Percentiles rank a stretch among this genome's conserved stretches.
phyloP scores from a whole-genome alignment of 2,113 vertebrate species.

The Furnarius figulus region DNA sequence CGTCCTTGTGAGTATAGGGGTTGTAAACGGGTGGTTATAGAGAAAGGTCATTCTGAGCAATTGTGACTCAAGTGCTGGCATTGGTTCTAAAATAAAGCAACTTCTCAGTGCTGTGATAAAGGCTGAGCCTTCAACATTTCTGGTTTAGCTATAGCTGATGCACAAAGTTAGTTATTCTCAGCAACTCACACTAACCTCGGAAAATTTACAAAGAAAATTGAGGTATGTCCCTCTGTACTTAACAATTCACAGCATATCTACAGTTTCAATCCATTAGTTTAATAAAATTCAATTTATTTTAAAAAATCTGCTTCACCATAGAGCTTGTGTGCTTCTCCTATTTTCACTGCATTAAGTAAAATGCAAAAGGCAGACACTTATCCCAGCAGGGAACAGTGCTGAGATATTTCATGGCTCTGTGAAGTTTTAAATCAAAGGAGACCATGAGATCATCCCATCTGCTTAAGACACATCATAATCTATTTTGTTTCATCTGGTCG shows the following conservation, averaged over 20 bases:
- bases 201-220: background rate
- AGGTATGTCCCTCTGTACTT: background rate
- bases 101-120: background rate
- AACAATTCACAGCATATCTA: background rate
- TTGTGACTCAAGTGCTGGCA: background rate
- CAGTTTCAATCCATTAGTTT: background rate
- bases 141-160: background rate
- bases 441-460: background rate
- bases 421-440: slow-evolving; percentile 6
- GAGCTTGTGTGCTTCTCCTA: background rate
- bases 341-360: background rate
- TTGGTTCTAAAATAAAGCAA: background rate
- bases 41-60: background rate
- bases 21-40: background rate
- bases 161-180: background rate
- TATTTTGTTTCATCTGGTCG: background rate
- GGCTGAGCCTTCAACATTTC: background rate
- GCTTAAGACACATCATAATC: background rate
- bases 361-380: background rate
- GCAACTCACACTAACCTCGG: background rate
- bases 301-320: background rate
- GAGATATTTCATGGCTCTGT: background rate
- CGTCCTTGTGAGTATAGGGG: background rate
- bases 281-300: background rate
- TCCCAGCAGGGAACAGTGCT: background rate